Percentiles rank a stretch among this genome's conserved stretches.
phyloP scores from a whole-genome alignment of 1,140 invertebrate genomes.

The Aphis gossypii region DNA sequence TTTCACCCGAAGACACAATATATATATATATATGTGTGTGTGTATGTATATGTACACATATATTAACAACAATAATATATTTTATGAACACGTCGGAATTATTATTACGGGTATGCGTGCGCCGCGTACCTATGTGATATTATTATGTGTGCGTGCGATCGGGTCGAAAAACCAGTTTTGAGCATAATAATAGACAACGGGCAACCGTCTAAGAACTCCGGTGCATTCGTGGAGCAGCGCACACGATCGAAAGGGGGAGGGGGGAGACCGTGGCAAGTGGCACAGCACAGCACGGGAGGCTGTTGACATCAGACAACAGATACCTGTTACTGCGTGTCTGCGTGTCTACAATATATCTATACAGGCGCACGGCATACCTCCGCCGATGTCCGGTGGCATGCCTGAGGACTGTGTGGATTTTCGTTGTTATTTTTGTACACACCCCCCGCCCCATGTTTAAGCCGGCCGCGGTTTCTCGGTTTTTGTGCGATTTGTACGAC shows the following conservation, averaged over 20 bases:
- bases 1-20: neutral
- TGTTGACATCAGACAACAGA: slow-evolving; percentile 52
- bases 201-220: slow-evolving; percentile 14
- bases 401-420: neutral
- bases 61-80: slow-evolving; percentile 27
- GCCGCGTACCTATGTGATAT: neutral
- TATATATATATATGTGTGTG: neutral
- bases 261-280: neutral
- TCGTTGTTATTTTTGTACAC: neutral
- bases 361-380: neutral
- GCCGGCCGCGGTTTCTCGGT: neutral
- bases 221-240: neutral
- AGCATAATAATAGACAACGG: neutral
- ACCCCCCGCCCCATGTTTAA: neutral
- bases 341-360: neutral
- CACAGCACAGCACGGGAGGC: slow-evolving; percentile 49
- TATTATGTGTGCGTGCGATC: slow-evolving; percentile 4
- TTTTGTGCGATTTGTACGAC: neutral
- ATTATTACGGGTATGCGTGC: neutral
- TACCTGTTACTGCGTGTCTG: slow-evolving; percentile 38
- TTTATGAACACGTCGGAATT: neutral
- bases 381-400: neutral
- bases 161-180: slow-evolving; percentile 53
- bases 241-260: neutral
- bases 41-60: neutral